phyloP scores from a whole-genome alignment of 2,113 vertebrate genomes.

The Ammodytes marinus region DNA sequence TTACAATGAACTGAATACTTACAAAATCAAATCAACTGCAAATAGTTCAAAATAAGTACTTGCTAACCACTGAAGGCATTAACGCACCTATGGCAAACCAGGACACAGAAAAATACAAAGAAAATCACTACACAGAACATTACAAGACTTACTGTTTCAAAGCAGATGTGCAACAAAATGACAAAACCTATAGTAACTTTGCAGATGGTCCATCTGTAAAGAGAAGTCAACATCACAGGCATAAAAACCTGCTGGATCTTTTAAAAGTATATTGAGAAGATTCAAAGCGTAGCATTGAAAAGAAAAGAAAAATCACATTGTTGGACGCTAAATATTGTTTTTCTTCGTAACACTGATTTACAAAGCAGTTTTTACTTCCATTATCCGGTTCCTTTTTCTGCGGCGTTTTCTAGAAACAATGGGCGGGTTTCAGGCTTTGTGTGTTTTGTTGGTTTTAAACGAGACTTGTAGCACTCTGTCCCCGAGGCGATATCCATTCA shows the following conservation, averaged over 20 bases:
- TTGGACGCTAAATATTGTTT: constrained; percentile 93
- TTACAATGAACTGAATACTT: constrained; percentile 90
- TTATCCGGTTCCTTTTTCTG: constrained; percentile 64
- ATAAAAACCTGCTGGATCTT: constrained; percentile 88
- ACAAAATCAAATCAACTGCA: constrained; percentile 86
- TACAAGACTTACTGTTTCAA: constrained; percentile 88
- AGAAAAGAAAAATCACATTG: constrained; percentile 88
- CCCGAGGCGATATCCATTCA: constrained; percentile 98
- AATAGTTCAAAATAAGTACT: constrained; percentile 81
- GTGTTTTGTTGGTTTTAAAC: constrained; percentile 99
- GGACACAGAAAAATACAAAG: constrained; percentile 80
- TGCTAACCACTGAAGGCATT: constrained; percentile 83
- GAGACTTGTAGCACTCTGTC: constrained; percentile 99
- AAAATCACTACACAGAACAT: constrained; percentile 88
- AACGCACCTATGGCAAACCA: constrained; percentile 87
- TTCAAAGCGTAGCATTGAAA: constrained; percentile 88
- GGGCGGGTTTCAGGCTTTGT: constrained; percentile 95
- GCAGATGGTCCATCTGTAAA: constrained; percentile 91
- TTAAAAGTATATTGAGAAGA: constrained; percentile 92
- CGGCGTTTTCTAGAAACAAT: constrained; percentile 87
- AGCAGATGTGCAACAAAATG: constrained; percentile 89
- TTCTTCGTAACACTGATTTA: constrained; percentile 94
- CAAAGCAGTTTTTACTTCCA: constrained; percentile 90
- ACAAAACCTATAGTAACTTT: constrained; percentile 89
- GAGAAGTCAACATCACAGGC: constrained; percentile 91